Evolutionary conservation across 2,888 invertebrate species (phyloP).

Genomic region (Anthophora plumipes): DNA sequence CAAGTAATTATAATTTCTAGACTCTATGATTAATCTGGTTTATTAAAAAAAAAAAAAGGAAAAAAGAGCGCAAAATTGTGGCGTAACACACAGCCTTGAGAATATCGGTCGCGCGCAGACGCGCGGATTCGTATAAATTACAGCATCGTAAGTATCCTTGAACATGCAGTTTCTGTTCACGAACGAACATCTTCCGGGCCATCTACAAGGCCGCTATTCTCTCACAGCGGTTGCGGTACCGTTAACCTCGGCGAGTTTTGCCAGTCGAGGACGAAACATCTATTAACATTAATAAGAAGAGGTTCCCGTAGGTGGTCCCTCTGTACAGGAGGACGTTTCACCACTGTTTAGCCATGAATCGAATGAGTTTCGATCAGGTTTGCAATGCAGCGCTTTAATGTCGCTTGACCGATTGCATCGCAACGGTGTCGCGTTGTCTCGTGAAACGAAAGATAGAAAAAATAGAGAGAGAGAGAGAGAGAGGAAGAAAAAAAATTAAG

Average conservation of each 20-base stretch:
- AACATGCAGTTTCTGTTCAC: slow-evolving; percentile 52
- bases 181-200: slow-evolving; percentile 72
- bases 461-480: neutral
- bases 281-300: slow-evolving; percentile 77
- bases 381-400: no score
- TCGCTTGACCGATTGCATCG: no score
- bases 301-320: slow-evolving; percentile 68
- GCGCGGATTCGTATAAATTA: slow-evolving; percentile 34
- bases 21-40: neutral
- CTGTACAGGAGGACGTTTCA: slow-evolving; percentile 33
- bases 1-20: no score
- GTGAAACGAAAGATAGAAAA: neutral
- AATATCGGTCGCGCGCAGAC: slow-evolving; percentile 24
- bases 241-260: slow-evolving; percentile 74
- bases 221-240: slow-evolving; percentile 73
- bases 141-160: slow-evolving; percentile 42
- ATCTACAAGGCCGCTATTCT: slow-evolving; percentile 74
- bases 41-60: neutral
- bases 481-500: no score
- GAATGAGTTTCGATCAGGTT: neutral
- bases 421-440: neutral
- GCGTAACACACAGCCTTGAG: slow-evolving; percentile 5
- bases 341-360: slow-evolving; percentile 30
- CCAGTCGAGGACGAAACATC: slow-evolving; percentile 75
- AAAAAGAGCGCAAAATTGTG: neutral